Conservation (phyloP, 1,140 invertebrate species). For the Drosophila saltans region DNA sequence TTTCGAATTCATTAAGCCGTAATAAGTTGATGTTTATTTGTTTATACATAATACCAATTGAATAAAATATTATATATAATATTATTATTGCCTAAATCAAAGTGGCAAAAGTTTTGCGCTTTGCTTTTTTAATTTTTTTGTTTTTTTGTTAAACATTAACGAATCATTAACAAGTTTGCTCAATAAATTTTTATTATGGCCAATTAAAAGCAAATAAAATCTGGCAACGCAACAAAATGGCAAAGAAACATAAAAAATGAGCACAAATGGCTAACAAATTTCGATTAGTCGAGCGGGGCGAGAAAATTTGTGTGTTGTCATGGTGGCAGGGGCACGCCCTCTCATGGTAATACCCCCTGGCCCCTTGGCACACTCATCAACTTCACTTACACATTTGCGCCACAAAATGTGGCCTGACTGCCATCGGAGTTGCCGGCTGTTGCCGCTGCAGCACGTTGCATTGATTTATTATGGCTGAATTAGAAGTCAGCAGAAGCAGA, state of each 20-base stretch:
- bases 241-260: conserved; percentile 58
- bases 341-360: neutral
- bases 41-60: conserved; percentile 1
- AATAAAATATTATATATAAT: neutral
- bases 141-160: conserved; percentile 59
- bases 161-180: conserved; percentile 75
- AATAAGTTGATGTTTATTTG: conserved; percentile 10
- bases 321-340: conserved; percentile 27
- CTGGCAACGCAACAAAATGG: conserved; percentile 45
- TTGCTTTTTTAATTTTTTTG: neutral
- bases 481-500: conserved; percentile 81
- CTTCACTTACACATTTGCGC: conserved; percentile 78
- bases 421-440: conserved; percentile 23
- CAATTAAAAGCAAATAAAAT: conserved; percentile 80
- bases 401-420: conserved; percentile 71
- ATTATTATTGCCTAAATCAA: conserved; percentile 10
- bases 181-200: conserved; percentile 80
- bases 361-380: conserved; percentile 59
- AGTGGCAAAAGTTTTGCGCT: neutral
- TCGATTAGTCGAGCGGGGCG: conserved; percentile 68
- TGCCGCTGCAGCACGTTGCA: conserved; percentile 74
- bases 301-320: conserved; percentile 62
- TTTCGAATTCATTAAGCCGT: conserved; percentile 4
- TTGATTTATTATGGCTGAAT: conserved; percentile 80
- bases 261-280: conserved; percentile 79